Percentiles rank a stretch among this genome's conserved stretches.
Evolutionary conservation across 2,888 invertebrate genomes (phyloP).

Genomic region (Dascillus cervinus): DNA sequence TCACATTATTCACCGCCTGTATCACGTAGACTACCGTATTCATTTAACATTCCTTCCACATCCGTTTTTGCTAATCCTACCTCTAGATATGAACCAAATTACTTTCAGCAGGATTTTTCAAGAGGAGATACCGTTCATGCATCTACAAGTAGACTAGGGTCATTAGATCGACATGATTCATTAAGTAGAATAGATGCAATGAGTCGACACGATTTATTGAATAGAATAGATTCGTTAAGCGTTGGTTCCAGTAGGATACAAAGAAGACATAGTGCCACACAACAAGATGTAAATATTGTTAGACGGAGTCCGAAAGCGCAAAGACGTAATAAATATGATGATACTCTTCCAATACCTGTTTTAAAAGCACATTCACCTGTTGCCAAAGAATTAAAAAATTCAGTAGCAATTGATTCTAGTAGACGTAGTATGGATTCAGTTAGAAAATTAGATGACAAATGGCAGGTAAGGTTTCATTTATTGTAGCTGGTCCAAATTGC

Average conservation of each 20-base stretch:
- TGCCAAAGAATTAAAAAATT: constrained; percentile 39
- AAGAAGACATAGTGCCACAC: constrained; percentile 47
- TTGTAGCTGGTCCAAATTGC: too few species aligned
- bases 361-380: constrained; percentile 47
- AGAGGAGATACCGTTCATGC: constrained; percentile 10
- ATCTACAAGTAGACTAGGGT: constrained; percentile 12
- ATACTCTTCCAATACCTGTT: constrained; percentile 54
- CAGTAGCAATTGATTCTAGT: constrained; percentile 37
- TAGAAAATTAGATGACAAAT: constrained; percentile 43
- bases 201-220: constrained; percentile 45
- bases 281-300: constrained; percentile 48
- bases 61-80: constrained; percentile 34
- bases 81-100: constrained; percentile 23
- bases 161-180: constrained; percentile 39
- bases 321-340: constrained; percentile 47
- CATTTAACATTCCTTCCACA: constrained; percentile 44
- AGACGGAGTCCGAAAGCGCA: constrained; percentile 46
- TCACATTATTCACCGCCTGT: constrained; percentile 43
- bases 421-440: constrained; percentile 31
- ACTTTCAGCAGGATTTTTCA: constrained; percentile 10
- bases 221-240: constrained; percentile 50
- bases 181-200: constrained; percentile 45
- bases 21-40: constrained; percentile 34
- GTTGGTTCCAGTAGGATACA: constrained; percentile 45
- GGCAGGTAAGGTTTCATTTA: constrained; percentile 42